phyloP scores from a whole-genome alignment of 2,797 vertebrate species.

The Serranus cabrilla region DNA sequence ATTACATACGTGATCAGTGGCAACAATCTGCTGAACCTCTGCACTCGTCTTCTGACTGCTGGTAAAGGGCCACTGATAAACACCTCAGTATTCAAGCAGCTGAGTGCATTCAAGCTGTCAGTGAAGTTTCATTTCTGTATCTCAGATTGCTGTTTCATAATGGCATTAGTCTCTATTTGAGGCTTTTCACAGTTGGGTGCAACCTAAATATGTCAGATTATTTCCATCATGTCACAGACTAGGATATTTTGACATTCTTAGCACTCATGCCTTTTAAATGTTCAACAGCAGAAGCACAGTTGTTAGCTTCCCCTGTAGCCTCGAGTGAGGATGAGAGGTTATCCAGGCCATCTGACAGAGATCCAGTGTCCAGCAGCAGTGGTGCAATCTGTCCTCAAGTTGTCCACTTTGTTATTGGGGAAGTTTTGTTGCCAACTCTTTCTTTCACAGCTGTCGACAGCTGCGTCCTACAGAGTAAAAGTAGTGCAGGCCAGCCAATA shows the following conservation, averaged over 20 bases:
- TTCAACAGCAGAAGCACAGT: not conserved
- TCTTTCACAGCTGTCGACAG: constrained; percentile 16
- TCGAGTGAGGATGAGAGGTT: constrained; percentile 19
- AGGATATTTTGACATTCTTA: not conserved
- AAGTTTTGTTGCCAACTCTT: constrained; percentile 5
- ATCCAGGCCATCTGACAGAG: constrained; percentile 17
- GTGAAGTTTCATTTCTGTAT: not conserved
- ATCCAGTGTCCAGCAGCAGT: constrained; percentile 16
- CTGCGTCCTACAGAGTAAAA: constrained; percentile 26
- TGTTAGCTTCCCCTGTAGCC: not conserved
- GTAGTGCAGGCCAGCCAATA: constrained; percentile 21
- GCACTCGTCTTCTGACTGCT: not conserved
- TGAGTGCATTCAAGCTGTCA: not conserved
- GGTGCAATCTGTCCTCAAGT: constrained; percentile 27
- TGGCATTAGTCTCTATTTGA: not conserved
- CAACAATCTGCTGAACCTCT: constrained; percentile 5
- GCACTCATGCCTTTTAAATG: not conserved
- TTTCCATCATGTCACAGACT: not conserved
- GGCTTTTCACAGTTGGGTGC: not conserved
- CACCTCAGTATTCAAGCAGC: not conserved
- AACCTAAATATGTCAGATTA: constrained; percentile 1
- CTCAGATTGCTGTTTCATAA: not conserved
- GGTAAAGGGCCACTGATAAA: constrained; percentile 2
- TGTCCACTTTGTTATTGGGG: constrained; percentile 12
- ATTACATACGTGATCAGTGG: not conserved